Base-by-base conservation (phyloP, 2,797 vertebrate species). In the Chaenodraco wilsoni region DNA sequence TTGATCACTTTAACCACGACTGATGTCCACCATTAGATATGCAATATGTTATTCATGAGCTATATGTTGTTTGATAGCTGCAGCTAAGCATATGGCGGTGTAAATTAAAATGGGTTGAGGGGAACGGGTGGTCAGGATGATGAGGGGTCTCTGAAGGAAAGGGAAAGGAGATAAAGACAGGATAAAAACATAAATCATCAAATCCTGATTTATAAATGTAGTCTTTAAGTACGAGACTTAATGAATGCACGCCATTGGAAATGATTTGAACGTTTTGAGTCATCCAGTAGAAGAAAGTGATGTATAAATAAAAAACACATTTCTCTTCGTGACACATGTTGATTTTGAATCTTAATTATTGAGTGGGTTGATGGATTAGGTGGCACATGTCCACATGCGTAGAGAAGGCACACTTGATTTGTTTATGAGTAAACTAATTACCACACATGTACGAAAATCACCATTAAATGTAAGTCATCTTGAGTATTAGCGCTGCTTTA, bases 51-150 rank as follows among this genome's bases (percentile, higher is more conserved):
- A 94, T 95, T 94, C 89, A 94, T 77, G 31, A 94, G 90, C 86
- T 58, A 56, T 89, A 87, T 67, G 27, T 77, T 72, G 81, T 88
- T 69, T 52, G 84, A 77, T 31, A 43, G 88, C 89, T 90, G 87
- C 87, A 84, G 90, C 93, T 65, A 52, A 93, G 76, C 95, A 96
- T 96, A 96, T 93, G 94, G 93, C 88, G 92, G 88, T 65, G 83
- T 86, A 94, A 95, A 95, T 92, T 88, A 85, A 93, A 94, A 89
- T 88, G 94, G 93, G 92, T 94, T 91, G 75, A 66, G 63, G 72
- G 73, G 84, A 96, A 92, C 93, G 96, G 95, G 93, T 96, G 96
- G 93, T 84, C 79, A 69, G 64, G 84, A 90, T 71, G 62, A 73
- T 76, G 89, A 72, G 65, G 70, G 52, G 40, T 78, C 72, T 66